A percentile compares a stretch with the other conserved stretches of the same genome.
phyloP scores from a whole-genome alignment of 2,888 invertebrate genomes.

The Dendrolimus houi region DNA sequence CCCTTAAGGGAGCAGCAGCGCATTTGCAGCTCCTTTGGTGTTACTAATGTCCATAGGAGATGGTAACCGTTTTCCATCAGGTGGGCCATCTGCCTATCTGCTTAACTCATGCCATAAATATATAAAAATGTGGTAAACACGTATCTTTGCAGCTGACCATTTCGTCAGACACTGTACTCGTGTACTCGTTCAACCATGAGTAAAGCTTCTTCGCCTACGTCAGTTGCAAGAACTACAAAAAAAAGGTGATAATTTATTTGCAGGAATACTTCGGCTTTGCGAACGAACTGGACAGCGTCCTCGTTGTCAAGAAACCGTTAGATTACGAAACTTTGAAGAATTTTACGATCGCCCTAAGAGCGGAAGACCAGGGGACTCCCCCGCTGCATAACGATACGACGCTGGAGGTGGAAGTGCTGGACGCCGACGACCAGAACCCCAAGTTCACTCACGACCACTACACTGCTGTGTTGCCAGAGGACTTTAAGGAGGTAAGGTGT shows the following conservation, averaged over 20 bases:
- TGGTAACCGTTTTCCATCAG: not conserved
- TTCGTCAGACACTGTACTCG: too few species aligned
- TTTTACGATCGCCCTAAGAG: conserved; percentile 85
- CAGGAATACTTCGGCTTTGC: conserved; percentile 89
- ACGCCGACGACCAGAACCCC: conserved; percentile 95
- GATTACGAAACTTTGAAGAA: conserved; percentile 89
- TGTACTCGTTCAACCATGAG: too few species aligned
- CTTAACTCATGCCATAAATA: not conserved
- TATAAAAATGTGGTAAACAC: too few species aligned
- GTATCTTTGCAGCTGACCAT: too few species aligned
- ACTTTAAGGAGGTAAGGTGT: conserved; percentile 62
- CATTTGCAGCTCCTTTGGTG: too few species aligned
- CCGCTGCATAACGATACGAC: conserved; percentile 85
- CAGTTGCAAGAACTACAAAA: too few species aligned
- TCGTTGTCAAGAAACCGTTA: conserved; percentile 86
- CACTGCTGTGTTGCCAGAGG: conserved; percentile 80
- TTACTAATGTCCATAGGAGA: too few species aligned
- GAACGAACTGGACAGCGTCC: conserved; percentile 89
- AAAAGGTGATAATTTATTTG: conserved; percentile 5
- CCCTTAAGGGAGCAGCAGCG: too few species aligned
- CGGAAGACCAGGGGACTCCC: conserved; percentile 89
- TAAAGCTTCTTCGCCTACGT: too few species aligned
- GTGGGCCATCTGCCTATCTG: not conserved
- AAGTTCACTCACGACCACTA: conserved; percentile 86
- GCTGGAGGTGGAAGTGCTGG: conserved; percentile 85